These are phyloP conservation scores for Naja naja DNA, from an alignment of 2,113 vertebrate genomes.

Conservation along the genomic window DNA sequence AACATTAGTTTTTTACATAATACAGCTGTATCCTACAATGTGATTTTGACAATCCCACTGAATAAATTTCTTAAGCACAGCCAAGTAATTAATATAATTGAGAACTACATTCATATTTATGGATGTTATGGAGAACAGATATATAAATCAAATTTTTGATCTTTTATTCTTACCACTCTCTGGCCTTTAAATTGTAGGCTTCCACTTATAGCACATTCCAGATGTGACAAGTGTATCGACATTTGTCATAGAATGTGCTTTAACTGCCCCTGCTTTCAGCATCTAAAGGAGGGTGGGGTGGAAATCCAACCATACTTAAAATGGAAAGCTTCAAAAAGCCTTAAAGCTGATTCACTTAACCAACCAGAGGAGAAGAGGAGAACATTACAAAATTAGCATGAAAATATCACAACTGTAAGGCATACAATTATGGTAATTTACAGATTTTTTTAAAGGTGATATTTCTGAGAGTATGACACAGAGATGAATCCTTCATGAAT, in stretches of 20 bases:
- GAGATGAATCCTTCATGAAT: conserved; percentile 36
- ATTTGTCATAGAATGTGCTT: conserved; percentile 26
- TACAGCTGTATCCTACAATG: background rate
- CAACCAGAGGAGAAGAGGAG: conserved; percentile 12
- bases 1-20: conserved; percentile 6
- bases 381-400: conserved; percentile 45
- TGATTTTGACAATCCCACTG: conserved; percentile 19
- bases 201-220: background rate
- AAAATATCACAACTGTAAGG: conserved; percentile 45
- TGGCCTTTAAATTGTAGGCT: conserved; percentile 23
- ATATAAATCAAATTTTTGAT: conserved; percentile 14
- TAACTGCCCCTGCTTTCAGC: background rate
- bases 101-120: background rate
- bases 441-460: conserved; percentile 26
- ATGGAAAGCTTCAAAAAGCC: conserved; percentile 35
- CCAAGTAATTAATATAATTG: conserved; percentile 31
- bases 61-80: conserved; percentile 28
- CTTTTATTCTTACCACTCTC: conserved; percentile 18
- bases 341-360: conserved; percentile 38
- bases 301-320: background rate
- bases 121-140: background rate
- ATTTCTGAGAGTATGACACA: conserved; percentile 25
- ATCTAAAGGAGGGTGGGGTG: background rate
- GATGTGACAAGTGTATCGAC: background rate
- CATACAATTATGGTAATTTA: conserved; percentile 42